phyloP scores from a whole-genome alignment of 2,888 invertebrate species.

The Ectemnius continuus region DNA sequence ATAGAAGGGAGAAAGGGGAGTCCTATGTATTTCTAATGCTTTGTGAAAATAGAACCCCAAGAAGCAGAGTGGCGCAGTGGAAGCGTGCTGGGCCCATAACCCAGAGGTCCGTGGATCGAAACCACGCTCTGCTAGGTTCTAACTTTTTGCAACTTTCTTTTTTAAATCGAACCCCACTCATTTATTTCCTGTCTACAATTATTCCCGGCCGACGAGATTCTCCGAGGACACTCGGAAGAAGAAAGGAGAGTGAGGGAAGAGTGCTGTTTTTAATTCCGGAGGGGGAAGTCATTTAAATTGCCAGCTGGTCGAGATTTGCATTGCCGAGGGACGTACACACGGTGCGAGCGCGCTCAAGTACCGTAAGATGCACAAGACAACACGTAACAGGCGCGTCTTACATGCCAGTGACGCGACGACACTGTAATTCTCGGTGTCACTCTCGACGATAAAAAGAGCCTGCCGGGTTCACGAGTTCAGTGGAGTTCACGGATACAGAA shows the following conservation, averaged over 20 bases:
- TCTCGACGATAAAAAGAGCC: slow-evolving; percentile 56
- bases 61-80: slow-evolving; percentile 90
- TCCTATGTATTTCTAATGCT: neutral
- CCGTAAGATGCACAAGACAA: slow-evolving; percentile 56
- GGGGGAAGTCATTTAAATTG: slow-evolving; percentile 57
- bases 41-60: rapidly evolving
- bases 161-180: neutral
- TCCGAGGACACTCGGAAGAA: neutral
- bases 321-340: slow-evolving; percentile 54
- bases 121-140: slow-evolving; percentile 87
- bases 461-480: slow-evolving; percentile 70
- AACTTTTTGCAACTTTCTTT: slow-evolving; percentile 2
- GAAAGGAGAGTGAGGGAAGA: neutral
- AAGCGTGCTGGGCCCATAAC: slow-evolving; percentile 92
- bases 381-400: slow-evolving; percentile 11
- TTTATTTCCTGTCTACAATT: too few relatives aligned
- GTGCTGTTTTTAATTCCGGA: slow-evolving; percentile 47
- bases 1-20: too few relatives aligned
- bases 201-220: neutral
- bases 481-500: slow-evolving; percentile 69
- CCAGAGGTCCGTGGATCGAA: slow-evolving; percentile 96
- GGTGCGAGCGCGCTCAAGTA: slow-evolving; percentile 55
- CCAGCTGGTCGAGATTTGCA: slow-evolving; percentile 55
- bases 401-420: too few relatives aligned
- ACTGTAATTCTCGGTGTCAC: slow-evolving; percentile 51